Base-by-base conservation (phyloP, 2,797 vertebrate species). In the Tapirus indicus region DNA sequence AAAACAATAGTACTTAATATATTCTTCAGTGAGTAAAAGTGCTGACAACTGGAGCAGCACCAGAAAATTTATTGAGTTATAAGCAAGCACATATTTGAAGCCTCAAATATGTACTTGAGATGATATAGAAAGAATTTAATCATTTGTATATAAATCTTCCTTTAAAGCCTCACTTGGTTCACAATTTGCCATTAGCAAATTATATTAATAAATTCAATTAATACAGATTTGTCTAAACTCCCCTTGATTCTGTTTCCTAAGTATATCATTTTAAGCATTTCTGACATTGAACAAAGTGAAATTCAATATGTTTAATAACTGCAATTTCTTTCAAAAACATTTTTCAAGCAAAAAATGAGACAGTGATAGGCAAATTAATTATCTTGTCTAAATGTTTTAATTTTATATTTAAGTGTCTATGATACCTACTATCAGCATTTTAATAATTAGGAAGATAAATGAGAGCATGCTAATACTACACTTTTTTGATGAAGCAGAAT, bases 381-480 rank as follows among this genome's bases (percentile, higher is more conserved):
- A 38, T 0, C 5, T 49, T 47, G 1, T n/a, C 5, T 68, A 86
- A 79, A 71, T 68, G 25, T 35, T 49, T 77, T 78, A 83, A 83
- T 69, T 92, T 78, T 90, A 74, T 54, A 92, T 0, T 93, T 68
- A 72, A 74, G 74, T 38, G 14, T 64, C 5, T 82, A 69, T 27
- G 14, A 71, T 74, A 44, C 3, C 23, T 85, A n/a, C 20, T 49
- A 72, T 72, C 23, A 49, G 12, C 6, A 47, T 80, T 96, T 89
- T 87, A 86, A 83, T 92, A 90, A 82, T 49, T 72, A 92, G 41
- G 7, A 83, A 84, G 12, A 72, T 52, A 94, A 92, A 58, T 60
- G 12, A 94, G 21, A 79, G 3, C n/a, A 44, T 64, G 29, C 11
- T 94, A 88, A 29, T 79, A 16, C 0, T 60, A 82, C 91, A 62